Evolutionary conservation across 2,888 invertebrate genomes (phyloP).

Genomic region (Pyrochroa serraticornis): DNA sequence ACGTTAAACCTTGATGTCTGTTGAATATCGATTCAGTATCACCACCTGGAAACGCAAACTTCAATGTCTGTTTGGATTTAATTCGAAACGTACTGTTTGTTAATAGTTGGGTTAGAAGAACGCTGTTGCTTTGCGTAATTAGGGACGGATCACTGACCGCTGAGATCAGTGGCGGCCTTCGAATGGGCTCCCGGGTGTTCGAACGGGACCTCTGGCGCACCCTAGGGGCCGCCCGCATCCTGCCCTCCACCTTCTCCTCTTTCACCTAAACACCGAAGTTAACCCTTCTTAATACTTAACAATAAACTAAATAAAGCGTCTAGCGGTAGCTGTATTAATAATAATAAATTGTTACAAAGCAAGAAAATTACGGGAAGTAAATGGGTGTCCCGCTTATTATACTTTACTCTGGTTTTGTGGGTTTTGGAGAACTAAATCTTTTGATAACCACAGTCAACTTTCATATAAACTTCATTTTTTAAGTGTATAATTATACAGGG

Average conservation of each 20-base stretch:
- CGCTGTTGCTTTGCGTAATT: constrained; percentile 63
- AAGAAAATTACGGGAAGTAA: no score
- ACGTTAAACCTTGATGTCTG: constrained; percentile 33
- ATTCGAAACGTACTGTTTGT: constrained; percentile 62
- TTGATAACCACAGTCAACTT: no score
- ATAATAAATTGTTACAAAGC: not conserved
- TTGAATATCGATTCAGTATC: constrained; percentile 35
- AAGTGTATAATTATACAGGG: no score
- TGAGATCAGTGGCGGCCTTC: constrained; percentile 69
- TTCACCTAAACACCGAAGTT: constrained; percentile 32
- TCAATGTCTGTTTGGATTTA: constrained; percentile 5
- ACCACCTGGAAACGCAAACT: constrained; percentile 32
- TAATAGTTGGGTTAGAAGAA: constrained; percentile 82
- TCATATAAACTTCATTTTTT: no score
- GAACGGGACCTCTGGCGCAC: constrained; percentile 61
- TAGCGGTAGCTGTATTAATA: not conserved
- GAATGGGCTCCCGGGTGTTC: constrained; percentile 60
- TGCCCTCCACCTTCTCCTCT: constrained; percentile 39
- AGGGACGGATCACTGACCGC: constrained; percentile 80
- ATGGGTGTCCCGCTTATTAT: no score
- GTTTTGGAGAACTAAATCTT: no score
- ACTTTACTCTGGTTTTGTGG: no score
- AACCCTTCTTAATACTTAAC: no score
- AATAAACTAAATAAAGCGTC: no score
- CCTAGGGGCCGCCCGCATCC: constrained; percentile 44